Base-by-base conservation (phyloP, 2,888 invertebrate species). In the Mythimna lalbum region DNA sequence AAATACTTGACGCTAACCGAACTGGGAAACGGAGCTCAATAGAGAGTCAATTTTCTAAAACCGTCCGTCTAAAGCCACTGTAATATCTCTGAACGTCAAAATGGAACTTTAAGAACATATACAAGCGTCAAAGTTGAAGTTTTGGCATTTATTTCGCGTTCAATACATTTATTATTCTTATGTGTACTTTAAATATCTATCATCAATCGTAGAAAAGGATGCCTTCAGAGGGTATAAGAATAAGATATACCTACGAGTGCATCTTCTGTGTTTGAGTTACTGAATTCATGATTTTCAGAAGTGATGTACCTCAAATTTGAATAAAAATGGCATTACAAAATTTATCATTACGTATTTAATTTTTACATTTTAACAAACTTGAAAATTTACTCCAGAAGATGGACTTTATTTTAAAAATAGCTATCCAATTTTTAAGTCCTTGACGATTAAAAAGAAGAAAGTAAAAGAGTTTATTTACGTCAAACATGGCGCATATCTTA, bases 31-130 rank as follows among this genome's bases (percentile, higher is more conserved):
- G 4, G 55, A 62, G 63, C 52, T 52, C 56, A 66, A 65, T 33
- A 5, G 69, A 66, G 21, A 68, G 61, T 69, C 67, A 71, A 71
- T 79, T 69, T 63, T 79, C 80, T 79, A 76, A 80, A 80, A 71
- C 55, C 56, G 76, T 80, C 31, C 4, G 43, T 53, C 59, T 63
- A 55, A 65, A 70, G 68, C 68, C 68, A 31, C 10, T 62, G 75
- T 62, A 63, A 76, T 80, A 79, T 71, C 33, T 80, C 68, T 31
- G 19, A 10, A 43, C 65, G 62, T 79, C 78, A 80, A 71, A 80
- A 76, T 65, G 14, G 21, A 71, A 69, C 56, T 63, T 76, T 43
- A 5, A 49, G 4, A 49, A 47, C 43, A 70, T 63, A 67, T 60
- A 47, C 43, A 21, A 56, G 33, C 75, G 62, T 78, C 67, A 79